Evolutionary conservation across 2,797 vertebrate species (phyloP).

Genomic region (Clarias laeviceps): DNA sequence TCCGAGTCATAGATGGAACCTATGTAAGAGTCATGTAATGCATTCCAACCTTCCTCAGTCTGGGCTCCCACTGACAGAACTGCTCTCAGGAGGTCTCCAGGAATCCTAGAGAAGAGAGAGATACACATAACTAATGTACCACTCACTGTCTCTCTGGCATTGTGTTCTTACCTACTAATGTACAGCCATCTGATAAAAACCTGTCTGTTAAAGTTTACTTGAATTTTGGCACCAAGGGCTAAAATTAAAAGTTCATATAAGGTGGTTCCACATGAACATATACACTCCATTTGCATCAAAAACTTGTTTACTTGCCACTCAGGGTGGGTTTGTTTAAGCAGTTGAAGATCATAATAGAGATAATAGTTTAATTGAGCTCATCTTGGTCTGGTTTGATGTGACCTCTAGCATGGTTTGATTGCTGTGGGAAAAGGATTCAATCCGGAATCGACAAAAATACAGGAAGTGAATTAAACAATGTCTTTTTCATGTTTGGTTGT

Average conservation of each 20-base stretch:
- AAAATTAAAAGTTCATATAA: not conserved
- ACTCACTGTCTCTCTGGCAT: not conserved
- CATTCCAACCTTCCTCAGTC: slow-evolving; percentile 76
- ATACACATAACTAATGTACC: not conserved
- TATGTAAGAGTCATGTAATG: slow-evolving; percentile 73
- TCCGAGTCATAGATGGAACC: slow-evolving; percentile 77
- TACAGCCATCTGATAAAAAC: not conserved
- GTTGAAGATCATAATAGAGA: not conserved
- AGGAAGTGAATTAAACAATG: not conserved
- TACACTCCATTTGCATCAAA: not conserved
- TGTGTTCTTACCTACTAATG: not conserved
- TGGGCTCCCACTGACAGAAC: slow-evolving; percentile 85
- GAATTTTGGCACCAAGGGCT: not conserved
- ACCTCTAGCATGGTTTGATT: not conserved
- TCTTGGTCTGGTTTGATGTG: not conserved
- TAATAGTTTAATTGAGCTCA: not conserved
- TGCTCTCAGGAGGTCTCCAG: slow-evolving; percentile 82
- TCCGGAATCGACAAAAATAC: not conserved
- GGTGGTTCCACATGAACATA: not conserved
- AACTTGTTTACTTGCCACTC: not conserved
- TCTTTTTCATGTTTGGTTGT: not conserved
- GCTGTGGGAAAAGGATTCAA: not conserved
- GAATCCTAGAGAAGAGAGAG: slow-evolving; percentile 73
- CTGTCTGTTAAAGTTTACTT: not conserved
- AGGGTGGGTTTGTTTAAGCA: too few species aligned